A percentile compares a stretch with the other conserved stretches of the same genome.
These are phyloP conservation scores for Spilosoma lubricipeda DNA, from an alignment of 2,888 invertebrate genomes.

Conservation along the genomic window DNA sequence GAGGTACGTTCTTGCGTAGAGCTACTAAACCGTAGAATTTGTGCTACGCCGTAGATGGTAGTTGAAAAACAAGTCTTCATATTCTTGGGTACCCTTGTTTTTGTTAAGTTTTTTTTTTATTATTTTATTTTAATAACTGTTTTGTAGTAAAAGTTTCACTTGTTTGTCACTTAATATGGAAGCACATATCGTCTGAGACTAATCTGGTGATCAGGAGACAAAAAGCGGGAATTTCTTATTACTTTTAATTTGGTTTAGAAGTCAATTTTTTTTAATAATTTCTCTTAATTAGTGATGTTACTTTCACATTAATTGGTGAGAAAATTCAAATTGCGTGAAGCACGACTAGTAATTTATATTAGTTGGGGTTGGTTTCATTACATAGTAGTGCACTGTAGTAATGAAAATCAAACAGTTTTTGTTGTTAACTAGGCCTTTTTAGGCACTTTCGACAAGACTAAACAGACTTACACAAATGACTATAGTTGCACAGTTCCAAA, in stretches of 20 bases:
- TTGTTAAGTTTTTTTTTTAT: background rate
- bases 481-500: no score
- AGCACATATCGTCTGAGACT: background rate
- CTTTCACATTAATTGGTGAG: background rate
- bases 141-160: background rate
- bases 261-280: no score
- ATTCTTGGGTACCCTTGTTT: background rate
- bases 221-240: background rate
- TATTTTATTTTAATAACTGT: no score
- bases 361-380: no score
- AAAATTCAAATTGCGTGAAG: background rate
- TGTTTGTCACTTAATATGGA: background rate
- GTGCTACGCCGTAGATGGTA: conserved; percentile 32
- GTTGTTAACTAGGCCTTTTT: no score
- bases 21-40: conserved; percentile 41
- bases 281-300: no score
- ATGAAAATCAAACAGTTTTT: no score
- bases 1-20: conserved; percentile 55
- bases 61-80: background rate
- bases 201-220: no score
- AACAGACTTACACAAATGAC: no score
- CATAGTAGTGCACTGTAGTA: no score
- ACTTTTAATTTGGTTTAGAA: background rate
- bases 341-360: background rate
- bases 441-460: no score